These are phyloP conservation scores for Zosterops lateralis DNA, from an alignment of 2,113 vertebrate genomes.

Conservation along the genomic window DNA sequence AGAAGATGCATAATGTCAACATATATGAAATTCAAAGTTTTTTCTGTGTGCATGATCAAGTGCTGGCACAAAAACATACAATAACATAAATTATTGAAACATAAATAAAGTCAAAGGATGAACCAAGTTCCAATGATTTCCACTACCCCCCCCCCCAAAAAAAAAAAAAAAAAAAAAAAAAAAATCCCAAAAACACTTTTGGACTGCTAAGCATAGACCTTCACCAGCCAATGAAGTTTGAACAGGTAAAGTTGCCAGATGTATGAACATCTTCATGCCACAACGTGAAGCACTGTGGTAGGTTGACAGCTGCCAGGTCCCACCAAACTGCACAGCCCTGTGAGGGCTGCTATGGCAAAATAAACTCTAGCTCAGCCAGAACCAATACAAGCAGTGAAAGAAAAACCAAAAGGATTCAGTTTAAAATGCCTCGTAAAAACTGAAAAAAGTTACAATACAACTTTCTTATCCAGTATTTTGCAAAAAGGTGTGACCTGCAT, in stretches of 20 bases:
- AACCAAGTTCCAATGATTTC: not conserved
- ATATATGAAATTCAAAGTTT: not conserved
- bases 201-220: not conserved
- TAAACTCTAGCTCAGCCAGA: not conserved
- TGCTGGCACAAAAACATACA: not conserved
- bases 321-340: not conserved
- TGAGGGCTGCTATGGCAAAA: not conserved
- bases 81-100: not conserved
- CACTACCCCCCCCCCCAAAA: not conserved
- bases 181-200: not conserved
- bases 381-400: not conserved
- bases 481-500: not conserved
- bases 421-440: not conserved
- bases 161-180: too few species aligned
- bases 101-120: not conserved
- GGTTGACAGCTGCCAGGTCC: not conserved
- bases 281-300: not conserved
- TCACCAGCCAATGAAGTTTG: not conserved
- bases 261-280: not conserved
- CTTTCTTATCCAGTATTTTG: not conserved
- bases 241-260: not conserved
- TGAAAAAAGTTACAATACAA: not conserved
- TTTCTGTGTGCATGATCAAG: not conserved
- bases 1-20: not conserved
- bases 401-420: fast-evolving